These are phyloP conservation scores for Eristalinus sepulchralis DNA, from an alignment of 2,888 invertebrate genomes.

Conservation along the genomic window DNA sequence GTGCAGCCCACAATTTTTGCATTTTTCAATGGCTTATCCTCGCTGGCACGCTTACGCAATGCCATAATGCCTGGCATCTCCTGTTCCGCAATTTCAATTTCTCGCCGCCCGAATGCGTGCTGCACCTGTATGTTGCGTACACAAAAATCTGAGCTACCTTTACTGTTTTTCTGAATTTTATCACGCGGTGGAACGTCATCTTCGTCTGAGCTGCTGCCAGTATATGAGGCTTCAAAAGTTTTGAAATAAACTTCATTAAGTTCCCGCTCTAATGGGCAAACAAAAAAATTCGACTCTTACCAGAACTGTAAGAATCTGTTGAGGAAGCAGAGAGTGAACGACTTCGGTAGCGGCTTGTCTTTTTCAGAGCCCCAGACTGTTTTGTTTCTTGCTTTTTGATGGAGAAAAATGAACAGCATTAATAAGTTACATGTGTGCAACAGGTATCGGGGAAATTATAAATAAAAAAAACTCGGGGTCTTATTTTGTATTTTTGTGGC, in stretches of 20 bases:
- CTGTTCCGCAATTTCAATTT: constrained; percentile 99
- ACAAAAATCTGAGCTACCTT: constrained; percentile 94
- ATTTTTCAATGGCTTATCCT: constrained; percentile 96
- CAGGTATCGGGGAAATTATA: no score
- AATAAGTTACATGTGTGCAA: no score
- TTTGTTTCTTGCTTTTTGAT: constrained; percentile 73
- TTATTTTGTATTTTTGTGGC: neutral
- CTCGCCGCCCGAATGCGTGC: constrained; percentile 95
- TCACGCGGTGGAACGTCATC: constrained; percentile 97
- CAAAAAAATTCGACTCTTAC: no score
- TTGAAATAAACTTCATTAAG: neutral
- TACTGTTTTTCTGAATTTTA: constrained; percentile 93
- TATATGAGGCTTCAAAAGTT: constrained; percentile 82
- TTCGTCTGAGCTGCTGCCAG: constrained; percentile 94
- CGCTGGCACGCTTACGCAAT: constrained; percentile 92
- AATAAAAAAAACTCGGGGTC: no score
- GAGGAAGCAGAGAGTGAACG: constrained; percentile 96
- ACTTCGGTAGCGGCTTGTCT: constrained; percentile 93
- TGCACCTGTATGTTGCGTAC: constrained; percentile 94
- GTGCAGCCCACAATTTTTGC: constrained; percentile 99
- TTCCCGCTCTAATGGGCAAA: no score
- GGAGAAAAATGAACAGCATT: no score
- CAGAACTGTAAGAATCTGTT: constrained; percentile 96
- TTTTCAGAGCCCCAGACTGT: constrained; percentile 90
- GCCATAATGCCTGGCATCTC: constrained; percentile 99